Percentiles rank a stretch among this genome's conserved stretches.
Conservation (phyloP, 2,888 invertebrate genomes). For the Ophion costatus region DNA sequence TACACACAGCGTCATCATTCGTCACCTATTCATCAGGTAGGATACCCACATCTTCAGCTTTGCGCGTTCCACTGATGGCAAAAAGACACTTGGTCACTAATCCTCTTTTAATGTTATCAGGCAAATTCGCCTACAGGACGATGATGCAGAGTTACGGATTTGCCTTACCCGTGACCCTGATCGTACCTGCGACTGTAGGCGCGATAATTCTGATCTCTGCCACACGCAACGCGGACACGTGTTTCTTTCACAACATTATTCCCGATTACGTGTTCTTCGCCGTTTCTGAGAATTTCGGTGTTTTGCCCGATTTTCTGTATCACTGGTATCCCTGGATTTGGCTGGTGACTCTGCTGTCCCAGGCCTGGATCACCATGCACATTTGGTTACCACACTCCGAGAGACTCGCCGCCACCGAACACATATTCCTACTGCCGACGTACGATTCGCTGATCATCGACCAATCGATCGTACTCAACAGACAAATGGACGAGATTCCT, state of each 20-base stretch:
- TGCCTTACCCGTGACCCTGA: constrained; percentile 91
- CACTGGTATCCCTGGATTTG: constrained; percentile 91
- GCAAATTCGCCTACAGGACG: constrained; percentile 94
- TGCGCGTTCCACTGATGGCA: background rate
- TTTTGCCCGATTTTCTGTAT: constrained; percentile 85
- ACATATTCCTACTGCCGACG: constrained; percentile 93
- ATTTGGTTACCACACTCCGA: constrained; percentile 94
- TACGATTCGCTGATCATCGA: constrained; percentile 93
- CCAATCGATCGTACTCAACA: constrained; percentile 92
- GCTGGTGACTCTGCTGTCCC: constrained; percentile 92
- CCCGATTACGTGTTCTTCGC: constrained; percentile 85
- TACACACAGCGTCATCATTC: constrained; percentile 89
- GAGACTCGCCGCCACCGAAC: constrained; percentile 92
- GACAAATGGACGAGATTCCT: constrained; percentile 87
- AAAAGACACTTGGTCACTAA: background rate
- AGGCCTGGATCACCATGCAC: constrained; percentile 94
- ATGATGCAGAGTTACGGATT: constrained; percentile 95
- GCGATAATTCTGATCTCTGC: constrained; percentile 89
- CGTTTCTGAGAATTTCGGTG: constrained; percentile 77
- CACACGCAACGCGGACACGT: constrained; percentile 87
- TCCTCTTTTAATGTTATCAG: constrained; percentile 71
- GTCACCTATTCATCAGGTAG: constrained; percentile 86
- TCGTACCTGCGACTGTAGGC: constrained; percentile 90
- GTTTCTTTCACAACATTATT: constrained; percentile 86
- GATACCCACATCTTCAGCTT: background rate